Evolutionary conservation across 2,888 invertebrate genomes (phyloP).

Genomic region (Archips crataeganus): DNA sequence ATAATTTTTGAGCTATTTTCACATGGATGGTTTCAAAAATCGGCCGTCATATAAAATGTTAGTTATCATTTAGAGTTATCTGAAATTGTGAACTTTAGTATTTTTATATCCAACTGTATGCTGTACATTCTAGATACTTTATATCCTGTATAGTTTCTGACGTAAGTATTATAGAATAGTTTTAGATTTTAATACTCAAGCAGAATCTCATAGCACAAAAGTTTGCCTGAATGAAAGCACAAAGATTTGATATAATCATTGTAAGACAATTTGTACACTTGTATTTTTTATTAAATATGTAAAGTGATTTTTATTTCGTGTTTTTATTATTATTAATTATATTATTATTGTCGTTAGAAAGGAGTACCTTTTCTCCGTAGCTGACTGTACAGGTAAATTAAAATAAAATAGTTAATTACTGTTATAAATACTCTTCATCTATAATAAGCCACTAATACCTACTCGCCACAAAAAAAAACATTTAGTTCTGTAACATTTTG

Average conservation of each 20-base stretch:
- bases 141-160: not conserved
- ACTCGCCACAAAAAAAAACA: not conserved
- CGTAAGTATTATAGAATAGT: slow-evolving; percentile 19
- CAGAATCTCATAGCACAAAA: slow-evolving; percentile 44
- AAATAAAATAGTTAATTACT: too few relatives aligned
- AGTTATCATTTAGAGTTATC: not conserved
- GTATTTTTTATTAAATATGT: slow-evolving; percentile 76
- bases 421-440: too few relatives aligned
- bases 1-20: too few relatives aligned
- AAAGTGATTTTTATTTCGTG: slow-evolving; percentile 61
- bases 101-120: slow-evolving; percentile 10
- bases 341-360: too few relatives aligned
- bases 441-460: too few relatives aligned
- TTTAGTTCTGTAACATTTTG: slow-evolving; percentile 1
- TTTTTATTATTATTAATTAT: too few relatives aligned
- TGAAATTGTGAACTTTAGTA: slow-evolving; percentile 4
- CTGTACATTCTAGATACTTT: slow-evolving; percentile 8
- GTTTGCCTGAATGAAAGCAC: slow-evolving; percentile 63
- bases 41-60: too few relatives aligned
- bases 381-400: too few relatives aligned
- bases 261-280: slow-evolving; percentile 74
- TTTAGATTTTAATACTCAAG: slow-evolving; percentile 33
- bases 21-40: too few relatives aligned
- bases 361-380: too few relatives aligned
- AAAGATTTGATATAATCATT: slow-evolving; percentile 57